phyloP scores from a whole-genome alignment of 2,888 invertebrate species.

The Rotaria sp. region DNA sequence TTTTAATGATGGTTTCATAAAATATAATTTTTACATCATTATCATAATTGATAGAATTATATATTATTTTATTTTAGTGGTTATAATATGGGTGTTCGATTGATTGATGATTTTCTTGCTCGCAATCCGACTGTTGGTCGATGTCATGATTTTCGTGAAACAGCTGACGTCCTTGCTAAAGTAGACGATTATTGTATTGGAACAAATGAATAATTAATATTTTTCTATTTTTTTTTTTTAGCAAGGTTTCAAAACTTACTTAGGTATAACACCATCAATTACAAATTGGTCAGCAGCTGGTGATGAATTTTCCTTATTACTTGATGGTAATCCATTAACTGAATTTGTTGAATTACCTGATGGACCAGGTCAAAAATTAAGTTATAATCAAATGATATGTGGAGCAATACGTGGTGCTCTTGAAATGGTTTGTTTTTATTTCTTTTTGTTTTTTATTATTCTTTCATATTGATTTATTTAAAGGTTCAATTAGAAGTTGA shows the following conservation, averaged over 20 bases:
- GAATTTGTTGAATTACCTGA: constrained; percentile 90
- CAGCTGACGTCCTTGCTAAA: constrained; percentile 68
- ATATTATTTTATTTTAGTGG: constrained; percentile 63
- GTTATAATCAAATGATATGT: constrained; percentile 78
- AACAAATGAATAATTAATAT: not conserved
- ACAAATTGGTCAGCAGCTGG: constrained; percentile 86
- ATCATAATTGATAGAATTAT: not conserved
- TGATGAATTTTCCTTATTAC: constrained; percentile 88
- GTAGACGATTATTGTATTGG: constrained; percentile 43
- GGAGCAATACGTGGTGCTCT: constrained; percentile 79
- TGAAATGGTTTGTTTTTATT: constrained; percentile 73
- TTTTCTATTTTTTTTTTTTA: constrained; percentile 45
- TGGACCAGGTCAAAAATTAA: constrained; percentile 65
- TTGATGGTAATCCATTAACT: constrained; percentile 88
- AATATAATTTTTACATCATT: too few species aligned
- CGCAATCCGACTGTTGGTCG: constrained; percentile 73
- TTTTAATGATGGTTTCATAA: too few species aligned
- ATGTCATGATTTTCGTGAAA: constrained; percentile 89
- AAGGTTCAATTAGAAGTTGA: constrained; percentile 81
- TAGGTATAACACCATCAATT: constrained; percentile 83
- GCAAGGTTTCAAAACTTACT: constrained; percentile 69
- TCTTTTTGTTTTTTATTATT: not conserved
- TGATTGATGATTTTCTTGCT: constrained; percentile 94
- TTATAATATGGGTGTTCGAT: constrained; percentile 91
- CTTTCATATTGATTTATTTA: constrained; percentile 24